phyloP scores from a whole-genome alignment of 2,888 invertebrate genomes.

The Cerastis rubricosa region DNA sequence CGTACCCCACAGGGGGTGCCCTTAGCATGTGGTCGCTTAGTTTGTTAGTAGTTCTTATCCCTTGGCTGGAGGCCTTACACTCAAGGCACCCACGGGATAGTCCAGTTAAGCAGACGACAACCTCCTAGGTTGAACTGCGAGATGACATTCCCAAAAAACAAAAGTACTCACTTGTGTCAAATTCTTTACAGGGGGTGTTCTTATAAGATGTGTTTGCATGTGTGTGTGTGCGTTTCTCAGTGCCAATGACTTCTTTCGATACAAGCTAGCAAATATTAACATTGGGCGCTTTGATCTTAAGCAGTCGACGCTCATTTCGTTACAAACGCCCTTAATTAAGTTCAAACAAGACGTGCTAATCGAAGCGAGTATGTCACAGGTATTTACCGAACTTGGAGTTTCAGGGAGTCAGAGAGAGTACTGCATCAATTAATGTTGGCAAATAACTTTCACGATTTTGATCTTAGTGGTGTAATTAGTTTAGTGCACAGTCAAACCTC shows the following conservation, averaged over 20 bases:
- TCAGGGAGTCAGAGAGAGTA: slow-evolving; percentile 15
- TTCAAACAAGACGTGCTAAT: slow-evolving; percentile 88
- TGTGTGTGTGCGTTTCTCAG: slow-evolving; percentile 53
- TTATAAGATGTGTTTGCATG: background rate
- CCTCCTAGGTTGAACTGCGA: no score
- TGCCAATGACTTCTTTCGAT: slow-evolving; percentile 89
- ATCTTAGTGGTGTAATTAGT: slow-evolving; percentile 6
- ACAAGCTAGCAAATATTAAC: slow-evolving; percentile 86
- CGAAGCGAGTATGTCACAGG: slow-evolving; percentile 73
- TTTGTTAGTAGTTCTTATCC: no score
- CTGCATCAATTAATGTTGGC: slow-evolving; percentile 27
- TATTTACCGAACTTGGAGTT: slow-evolving; percentile 51
- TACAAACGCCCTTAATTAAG: slow-evolving; percentile 87
- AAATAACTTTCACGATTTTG: slow-evolving; percentile 8
- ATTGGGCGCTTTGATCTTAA: slow-evolving; percentile 85
- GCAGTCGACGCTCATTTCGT: slow-evolving; percentile 82
- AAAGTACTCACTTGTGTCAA: background rate
- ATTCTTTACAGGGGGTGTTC: slow-evolving; percentile 6
- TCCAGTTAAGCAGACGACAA: no score
- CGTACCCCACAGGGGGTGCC: no score
- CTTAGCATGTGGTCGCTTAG: no score
- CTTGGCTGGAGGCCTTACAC: no score
- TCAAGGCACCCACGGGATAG: no score
- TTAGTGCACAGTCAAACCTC: background rate
- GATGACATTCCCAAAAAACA: no score